These are phyloP conservation scores for Athripsodes cinereus DNA, from an alignment of 2,888 invertebrate species.

Conservation along the genomic window DNA sequence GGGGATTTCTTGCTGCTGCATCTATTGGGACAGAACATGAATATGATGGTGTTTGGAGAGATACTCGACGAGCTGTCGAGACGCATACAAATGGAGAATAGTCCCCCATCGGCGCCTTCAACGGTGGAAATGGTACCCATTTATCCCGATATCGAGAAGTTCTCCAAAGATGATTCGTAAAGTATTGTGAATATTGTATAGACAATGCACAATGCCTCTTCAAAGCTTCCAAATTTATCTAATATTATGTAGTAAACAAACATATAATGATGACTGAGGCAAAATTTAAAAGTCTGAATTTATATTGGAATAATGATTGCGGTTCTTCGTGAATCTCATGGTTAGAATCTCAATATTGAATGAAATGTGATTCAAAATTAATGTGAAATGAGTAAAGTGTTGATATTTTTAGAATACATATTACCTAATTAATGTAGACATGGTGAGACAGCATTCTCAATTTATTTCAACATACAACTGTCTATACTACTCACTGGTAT, in stretches of 20 bases:
- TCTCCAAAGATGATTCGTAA: slow-evolving; percentile 37
- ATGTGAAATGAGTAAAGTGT: background rate
- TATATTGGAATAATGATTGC: background rate
- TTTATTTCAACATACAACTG: no score
- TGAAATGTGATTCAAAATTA: background rate
- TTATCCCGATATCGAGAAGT: slow-evolving; percentile 73
- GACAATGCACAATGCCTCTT: background rate
- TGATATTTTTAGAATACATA: no score
- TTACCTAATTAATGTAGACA: no score
- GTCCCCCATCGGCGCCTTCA: slow-evolving; percentile 80
- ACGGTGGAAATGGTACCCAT: slow-evolving; percentile 83
- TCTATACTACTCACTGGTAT: no score
- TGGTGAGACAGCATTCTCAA: no score
- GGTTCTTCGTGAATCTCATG: background rate
- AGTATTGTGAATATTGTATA: background rate
- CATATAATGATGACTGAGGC: background rate
- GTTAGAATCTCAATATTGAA: background rate
- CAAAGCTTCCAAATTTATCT: background rate
- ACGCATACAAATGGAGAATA: slow-evolving; percentile 62
- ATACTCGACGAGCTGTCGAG: slow-evolving; percentile 72
- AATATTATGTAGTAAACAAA: background rate
- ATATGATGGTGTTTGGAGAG: slow-evolving; percentile 72
- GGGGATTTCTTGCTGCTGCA: slow-evolving; percentile 83
- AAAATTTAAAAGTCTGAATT: background rate
- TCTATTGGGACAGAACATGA: slow-evolving; percentile 81